Percentiles rank a stretch among this genome's conserved stretches.
Evolutionary conservation across 2,888 invertebrate genomes (phyloP).

Genomic region (Luperina testacea): DNA sequence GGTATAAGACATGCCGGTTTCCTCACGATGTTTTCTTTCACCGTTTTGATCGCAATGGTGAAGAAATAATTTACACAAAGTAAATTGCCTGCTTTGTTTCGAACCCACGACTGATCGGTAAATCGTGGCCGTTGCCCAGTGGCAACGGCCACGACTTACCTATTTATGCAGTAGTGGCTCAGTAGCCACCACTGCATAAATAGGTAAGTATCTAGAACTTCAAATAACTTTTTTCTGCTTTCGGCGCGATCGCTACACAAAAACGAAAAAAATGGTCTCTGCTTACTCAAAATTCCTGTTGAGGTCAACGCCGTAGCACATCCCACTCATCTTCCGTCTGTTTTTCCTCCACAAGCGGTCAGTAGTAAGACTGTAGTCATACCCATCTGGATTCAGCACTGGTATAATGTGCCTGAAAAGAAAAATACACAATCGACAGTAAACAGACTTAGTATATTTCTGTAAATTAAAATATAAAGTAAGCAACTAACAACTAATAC

Average conservation of each 20-base stretch:
- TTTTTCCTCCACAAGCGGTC: slow-evolving; percentile 62
- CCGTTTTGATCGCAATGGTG: no score
- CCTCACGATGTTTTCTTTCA: no score
- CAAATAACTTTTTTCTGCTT: neutral
- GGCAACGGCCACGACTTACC: no score
- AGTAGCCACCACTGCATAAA: neutral
- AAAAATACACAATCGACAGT: neutral
- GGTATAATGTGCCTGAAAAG: slow-evolving; percentile 48
- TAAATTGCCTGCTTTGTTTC: no score
- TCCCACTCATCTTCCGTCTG: slow-evolving; percentile 47
- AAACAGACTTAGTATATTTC: no score
- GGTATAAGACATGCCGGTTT: no score
- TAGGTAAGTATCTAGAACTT: neutral
- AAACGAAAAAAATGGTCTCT: neutral
- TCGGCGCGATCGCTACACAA: neutral
- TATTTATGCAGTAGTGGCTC: no score
- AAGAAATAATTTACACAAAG: no score
- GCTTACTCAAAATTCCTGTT: slow-evolving; percentile 64
- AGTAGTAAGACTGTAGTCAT: slow-evolving; percentile 38
- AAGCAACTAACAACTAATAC: no score
- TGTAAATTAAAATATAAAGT: no score
- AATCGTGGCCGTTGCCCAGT: no score
- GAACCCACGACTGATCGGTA: no score
- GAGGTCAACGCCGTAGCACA: slow-evolving; percentile 50
- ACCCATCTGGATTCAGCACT: slow-evolving; percentile 51